Conservation (phyloP, 2,113 vertebrate species). For the Festucalex cinctus region DNA sequence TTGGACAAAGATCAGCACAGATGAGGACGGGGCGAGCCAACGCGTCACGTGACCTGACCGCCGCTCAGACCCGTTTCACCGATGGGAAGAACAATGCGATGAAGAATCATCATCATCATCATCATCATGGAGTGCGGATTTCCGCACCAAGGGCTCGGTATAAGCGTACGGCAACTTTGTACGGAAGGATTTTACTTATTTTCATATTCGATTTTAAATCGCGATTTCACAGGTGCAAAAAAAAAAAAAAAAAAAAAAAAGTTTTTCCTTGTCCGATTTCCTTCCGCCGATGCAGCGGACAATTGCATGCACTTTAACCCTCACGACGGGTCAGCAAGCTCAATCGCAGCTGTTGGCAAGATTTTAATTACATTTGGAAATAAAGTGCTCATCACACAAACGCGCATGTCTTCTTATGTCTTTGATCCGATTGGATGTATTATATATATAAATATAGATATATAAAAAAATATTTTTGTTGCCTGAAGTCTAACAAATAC, state of each 20-base stretch:
- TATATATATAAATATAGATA: too few species aligned
- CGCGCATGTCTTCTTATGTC: not conserved
- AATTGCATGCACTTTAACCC: slow-evolving; percentile 99
- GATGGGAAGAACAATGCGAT: too few species aligned
- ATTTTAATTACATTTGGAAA: slow-evolving; percentile 99
- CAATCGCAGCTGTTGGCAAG: slow-evolving; percentile 86
- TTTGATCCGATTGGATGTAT: too few species aligned
- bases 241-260: slow-evolving; percentile 16
- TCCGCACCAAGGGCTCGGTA: slow-evolving; percentile 77
- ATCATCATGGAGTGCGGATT: not conserved
- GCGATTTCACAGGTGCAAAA: slow-evolving; percentile 80
- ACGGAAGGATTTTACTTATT: slow-evolving; percentile 99
- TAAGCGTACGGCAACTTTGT: slow-evolving; percentile 80
- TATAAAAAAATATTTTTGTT: too few species aligned
- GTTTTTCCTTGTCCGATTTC: slow-evolving; percentile 63
- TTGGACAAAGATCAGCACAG: slow-evolving; percentile 98
- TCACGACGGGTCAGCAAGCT: slow-evolving; percentile 75
- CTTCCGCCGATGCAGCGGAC: slow-evolving; percentile 69
- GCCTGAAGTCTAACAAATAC: too few species aligned
- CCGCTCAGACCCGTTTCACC: too few species aligned
- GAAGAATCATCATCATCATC: too few species aligned
- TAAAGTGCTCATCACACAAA: slow-evolving; percentile 95
- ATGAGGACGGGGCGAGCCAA: slow-evolving; percentile 77
- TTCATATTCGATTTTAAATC: slow-evolving; percentile 98
- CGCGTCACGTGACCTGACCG: too few species aligned